Percentiles rank a stretch among this genome's conserved stretches.
phyloP scores from a whole-genome alignment of 2,113 vertebrate species.

The Elgaria multicarinata region DNA sequence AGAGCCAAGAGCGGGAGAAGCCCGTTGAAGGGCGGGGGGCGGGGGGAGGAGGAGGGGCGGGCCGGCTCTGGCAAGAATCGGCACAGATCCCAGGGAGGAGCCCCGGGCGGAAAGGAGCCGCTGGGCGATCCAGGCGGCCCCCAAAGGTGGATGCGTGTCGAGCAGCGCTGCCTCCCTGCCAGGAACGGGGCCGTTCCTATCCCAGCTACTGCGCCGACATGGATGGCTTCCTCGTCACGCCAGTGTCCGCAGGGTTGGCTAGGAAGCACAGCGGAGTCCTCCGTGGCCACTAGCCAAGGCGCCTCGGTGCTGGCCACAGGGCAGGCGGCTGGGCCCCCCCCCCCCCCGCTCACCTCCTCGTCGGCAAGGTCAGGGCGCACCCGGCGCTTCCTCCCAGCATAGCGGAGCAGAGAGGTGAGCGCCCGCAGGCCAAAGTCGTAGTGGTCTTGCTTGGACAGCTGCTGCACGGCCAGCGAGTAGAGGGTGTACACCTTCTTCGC shows the following conservation, averaged over 20 bases:
- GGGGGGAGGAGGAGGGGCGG: too few species aligned
- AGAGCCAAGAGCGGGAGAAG: too few species aligned
- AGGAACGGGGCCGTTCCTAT: too few species aligned
- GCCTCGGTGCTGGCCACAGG: too few species aligned
- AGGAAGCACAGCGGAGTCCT: background rate
- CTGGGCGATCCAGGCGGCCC: background rate
- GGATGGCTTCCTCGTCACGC: too few species aligned
- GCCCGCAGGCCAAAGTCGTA: slow-evolving; percentile 91
- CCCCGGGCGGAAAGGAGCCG: background rate
- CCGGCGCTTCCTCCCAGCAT: slow-evolving; percentile 82
- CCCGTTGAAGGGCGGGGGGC: too few species aligned
- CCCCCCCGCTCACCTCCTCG: slow-evolving; percentile 83
- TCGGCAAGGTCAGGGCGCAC: slow-evolving; percentile 74
- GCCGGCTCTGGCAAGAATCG: too few species aligned
- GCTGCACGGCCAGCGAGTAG: slow-evolving; percentile 88
- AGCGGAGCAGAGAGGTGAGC: slow-evolving; percentile 88
- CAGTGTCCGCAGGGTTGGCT: background rate
- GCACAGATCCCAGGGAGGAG: background rate
- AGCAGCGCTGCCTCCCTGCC: background rate
- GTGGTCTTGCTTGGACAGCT: slow-evolving; percentile 90
- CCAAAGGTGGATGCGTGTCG: background rate
- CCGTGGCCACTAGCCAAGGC: background rate
- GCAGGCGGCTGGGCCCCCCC: background rate
- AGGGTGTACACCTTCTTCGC: slow-evolving; percentile 91
- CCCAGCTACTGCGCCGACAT: background rate